These are phyloP conservation scores for Harpagus bidentatus DNA, from an alignment of 2,113 vertebrate species.

Conservation along the genomic window DNA sequence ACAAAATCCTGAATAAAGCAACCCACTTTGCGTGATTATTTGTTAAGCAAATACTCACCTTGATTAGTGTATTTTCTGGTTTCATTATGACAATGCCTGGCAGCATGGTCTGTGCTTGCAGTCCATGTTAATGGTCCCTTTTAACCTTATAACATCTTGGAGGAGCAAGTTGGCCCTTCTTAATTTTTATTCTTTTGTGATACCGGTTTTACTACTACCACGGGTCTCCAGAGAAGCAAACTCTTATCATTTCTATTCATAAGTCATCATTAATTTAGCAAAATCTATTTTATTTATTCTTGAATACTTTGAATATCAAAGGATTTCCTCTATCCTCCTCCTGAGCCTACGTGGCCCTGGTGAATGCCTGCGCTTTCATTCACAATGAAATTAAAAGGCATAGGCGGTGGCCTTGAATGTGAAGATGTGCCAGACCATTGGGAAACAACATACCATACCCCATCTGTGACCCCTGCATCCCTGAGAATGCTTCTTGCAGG, in stretches of 20 bases:
- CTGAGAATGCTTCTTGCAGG: background rate
- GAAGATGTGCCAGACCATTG: background rate
- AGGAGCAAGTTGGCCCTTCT: background rate
- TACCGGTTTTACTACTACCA: background rate
- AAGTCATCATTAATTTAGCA: background rate
- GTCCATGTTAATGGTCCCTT: background rate
- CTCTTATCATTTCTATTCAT: background rate
- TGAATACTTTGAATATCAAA: background rate
- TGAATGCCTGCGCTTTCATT: background rate
- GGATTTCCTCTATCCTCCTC: background rate
- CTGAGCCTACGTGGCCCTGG: background rate
- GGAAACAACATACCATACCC: background rate
- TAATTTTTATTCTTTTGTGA: background rate
- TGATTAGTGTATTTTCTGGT: background rate
- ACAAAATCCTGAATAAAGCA: background rate
- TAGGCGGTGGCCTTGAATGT: background rate
- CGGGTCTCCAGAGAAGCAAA: background rate
- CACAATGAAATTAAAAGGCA: background rate
- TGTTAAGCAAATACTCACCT: conserved; percentile 22
- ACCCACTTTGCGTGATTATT: background rate
- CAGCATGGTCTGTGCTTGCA: background rate
- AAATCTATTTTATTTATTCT: background rate
- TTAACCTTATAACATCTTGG: background rate
- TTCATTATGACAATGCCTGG: background rate
- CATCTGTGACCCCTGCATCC: background rate